These are phyloP conservation scores for Lasioglossum marginatum DNA, from an alignment of 2,888 invertebrate species.

Conservation along the genomic window DNA sequence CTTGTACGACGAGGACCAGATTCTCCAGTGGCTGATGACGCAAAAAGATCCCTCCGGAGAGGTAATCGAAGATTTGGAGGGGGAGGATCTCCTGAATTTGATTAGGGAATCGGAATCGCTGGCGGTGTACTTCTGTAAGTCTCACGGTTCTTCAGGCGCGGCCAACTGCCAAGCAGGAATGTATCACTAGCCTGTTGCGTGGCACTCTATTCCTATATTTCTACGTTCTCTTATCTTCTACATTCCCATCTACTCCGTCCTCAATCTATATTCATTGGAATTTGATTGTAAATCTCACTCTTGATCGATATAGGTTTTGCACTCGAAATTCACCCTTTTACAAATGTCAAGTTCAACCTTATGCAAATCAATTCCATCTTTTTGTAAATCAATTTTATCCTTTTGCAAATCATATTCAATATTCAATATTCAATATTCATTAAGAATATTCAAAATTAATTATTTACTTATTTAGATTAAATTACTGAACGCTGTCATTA, in stretches of 20 bases:
- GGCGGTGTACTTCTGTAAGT: constrained; percentile 97
- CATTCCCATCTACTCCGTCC: constrained; percentile 2
- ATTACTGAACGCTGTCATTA: too few relatives aligned
- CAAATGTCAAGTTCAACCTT: too few relatives aligned
- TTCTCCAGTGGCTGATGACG: constrained; percentile 95
- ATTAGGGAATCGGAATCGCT: constrained; percentile 93
- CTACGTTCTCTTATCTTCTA: neutral
- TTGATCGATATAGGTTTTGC: neutral
- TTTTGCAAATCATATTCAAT: too few relatives aligned
- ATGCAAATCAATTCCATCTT: too few relatives aligned
- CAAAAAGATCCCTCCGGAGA: constrained; percentile 97
- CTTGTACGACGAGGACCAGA: constrained; percentile 93
- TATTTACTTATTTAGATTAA: too few relatives aligned
- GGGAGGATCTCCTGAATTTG: constrained; percentile 90
- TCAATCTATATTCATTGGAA: neutral
- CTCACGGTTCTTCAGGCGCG: constrained; percentile 71
- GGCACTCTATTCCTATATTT: constrained; percentile 46
- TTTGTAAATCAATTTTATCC: too few relatives aligned
- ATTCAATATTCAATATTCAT: too few relatives aligned
- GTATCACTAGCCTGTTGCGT: constrained; percentile 76
- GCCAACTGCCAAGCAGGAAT: constrained; percentile 77
- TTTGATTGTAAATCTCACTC: neutral
- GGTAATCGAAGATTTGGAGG: constrained; percentile 94
- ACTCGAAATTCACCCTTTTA: too few relatives aligned
- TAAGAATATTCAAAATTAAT: too few relatives aligned